Base-by-base conservation (phyloP, 1,140 invertebrate species). In the Paracyclopina nana region DNA sequence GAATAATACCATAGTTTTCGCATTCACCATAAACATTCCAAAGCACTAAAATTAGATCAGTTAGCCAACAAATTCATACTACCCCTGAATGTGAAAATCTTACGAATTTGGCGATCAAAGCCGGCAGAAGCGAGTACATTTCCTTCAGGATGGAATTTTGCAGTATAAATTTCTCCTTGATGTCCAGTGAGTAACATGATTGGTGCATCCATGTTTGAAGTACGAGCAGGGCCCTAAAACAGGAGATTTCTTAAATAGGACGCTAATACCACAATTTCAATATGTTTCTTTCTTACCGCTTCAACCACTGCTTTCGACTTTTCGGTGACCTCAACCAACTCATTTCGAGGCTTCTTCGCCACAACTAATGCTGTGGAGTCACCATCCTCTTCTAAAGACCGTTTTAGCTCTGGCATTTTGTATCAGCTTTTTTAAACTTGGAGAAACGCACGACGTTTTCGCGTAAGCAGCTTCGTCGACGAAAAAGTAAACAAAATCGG, bases 1-100 rank as follows among this genome's bases (percentile, higher is more conserved):
- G 64, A 71, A 98, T 74, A 6, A 81, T 75, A 56, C 82, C 83
- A 55, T 94, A 78, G 65, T 97, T 99, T 60, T 98, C 90, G 70
- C 92, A 98, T 61, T 99, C 90, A 4, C 86, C 92, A 65, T 91
- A 94, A 2, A 91, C 84, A 65, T 83, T 90, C 95, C 95, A 99
- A 56, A 98, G 71, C 63, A 82, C 87, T 94, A 61, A 50, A 73
- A 70, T 18, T 26, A 38, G 5, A 46, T 40, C 25, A 6, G n/a
- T 11, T 49, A 48, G 27, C 16, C 8, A 22, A 22, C 46, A 50
- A 30, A 20, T 25, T 54, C 16, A 1, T 12, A 38, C 22, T 14
- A 25, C 26, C 14, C n/a, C 8, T 34, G 9, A 52, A 54, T 24
- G 18, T 26, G 2, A 14, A 27, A 18, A 1, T 41, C 80, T 77